A percentile compares a stretch with the other conserved stretches of the same genome.
Evolutionary conservation across 2,113 vertebrate species (phyloP).

Genomic region (Carlito syrichta): DNA sequence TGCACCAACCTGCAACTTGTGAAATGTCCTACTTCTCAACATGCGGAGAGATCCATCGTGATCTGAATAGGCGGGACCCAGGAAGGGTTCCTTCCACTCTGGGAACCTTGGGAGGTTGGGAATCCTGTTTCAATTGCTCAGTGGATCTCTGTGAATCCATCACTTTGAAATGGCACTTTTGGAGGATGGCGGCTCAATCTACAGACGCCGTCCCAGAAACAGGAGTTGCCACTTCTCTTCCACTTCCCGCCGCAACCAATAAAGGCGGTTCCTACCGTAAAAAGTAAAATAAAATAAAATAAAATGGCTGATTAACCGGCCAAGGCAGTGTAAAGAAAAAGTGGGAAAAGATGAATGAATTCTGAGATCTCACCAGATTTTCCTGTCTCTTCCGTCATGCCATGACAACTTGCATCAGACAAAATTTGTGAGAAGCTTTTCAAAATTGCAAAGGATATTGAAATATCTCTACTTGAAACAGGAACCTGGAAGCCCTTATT

Average conservation of each 20-base stretch:
- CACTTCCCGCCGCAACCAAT: too few relatives aligned
- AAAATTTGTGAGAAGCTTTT: conserved; percentile 47
- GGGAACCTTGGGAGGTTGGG: background rate
- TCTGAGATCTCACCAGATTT: conserved; percentile 22
- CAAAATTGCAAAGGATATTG: conserved; percentile 37
- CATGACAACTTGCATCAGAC: background rate
- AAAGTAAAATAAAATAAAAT: too few relatives aligned
- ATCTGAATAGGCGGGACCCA: background rate
- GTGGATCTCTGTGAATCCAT: background rate
- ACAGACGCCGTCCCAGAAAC: too few relatives aligned
- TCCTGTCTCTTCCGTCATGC: background rate
- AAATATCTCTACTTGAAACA: conserved; percentile 31
- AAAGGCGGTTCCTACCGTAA: too few relatives aligned
- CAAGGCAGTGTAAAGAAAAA: background rate
- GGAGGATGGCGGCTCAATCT: too few relatives aligned
- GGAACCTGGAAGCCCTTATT: conserved; percentile 32
- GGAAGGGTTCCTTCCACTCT: background rate
- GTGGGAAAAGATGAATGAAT: background rate
- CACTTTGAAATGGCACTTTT: background rate
- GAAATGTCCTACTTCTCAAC: background rate
- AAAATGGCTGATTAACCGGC: background rate
- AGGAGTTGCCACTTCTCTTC: too few relatives aligned
- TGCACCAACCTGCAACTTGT: background rate
- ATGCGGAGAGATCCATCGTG: background rate
- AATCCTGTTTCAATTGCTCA: background rate